Percentiles rank a stretch among this genome's conserved stretches.
These are phyloP conservation scores for Ptychoptera albimana DNA, from an alignment of 2,888 invertebrate genomes.

Conservation along the genomic window DNA sequence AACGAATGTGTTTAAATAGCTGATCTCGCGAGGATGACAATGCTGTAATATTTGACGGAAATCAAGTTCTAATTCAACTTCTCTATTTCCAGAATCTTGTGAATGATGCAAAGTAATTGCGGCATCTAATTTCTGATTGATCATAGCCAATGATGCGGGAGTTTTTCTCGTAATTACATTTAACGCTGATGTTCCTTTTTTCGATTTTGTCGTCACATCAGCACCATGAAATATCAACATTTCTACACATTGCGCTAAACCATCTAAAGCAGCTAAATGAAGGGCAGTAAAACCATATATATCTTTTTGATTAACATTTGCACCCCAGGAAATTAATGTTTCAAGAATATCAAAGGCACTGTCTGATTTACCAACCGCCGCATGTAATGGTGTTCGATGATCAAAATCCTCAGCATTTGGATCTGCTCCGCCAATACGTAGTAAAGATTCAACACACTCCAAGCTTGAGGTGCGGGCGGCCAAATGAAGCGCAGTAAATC, in stretches of 20 bases:
- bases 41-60: conserved; percentile 70
- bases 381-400: conserved; percentile 65
- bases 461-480: conserved; percentile 65
- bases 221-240: conserved; percentile 70
- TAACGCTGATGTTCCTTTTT: conserved; percentile 71
- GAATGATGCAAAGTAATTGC: conserved; percentile 65
- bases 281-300: conserved; percentile 74
- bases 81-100: conserved; percentile 58
- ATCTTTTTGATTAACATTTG: conserved; percentile 69
- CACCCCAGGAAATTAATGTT: conserved; percentile 60
- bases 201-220: conserved; percentile 76
- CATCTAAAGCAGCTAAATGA: conserved; percentile 73
- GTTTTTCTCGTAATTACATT: conserved; percentile 76
- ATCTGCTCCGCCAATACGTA: conserved; percentile 58
- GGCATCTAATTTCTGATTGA: conserved; percentile 64
- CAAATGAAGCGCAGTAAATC: conserved; percentile 72
- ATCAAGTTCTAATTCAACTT: conserved; percentile 67
- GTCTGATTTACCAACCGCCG: conserved; percentile 70
- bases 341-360: conserved; percentile 68
- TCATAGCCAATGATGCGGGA: conserved; percentile 68
- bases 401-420: conserved; percentile 68
- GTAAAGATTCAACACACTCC: conserved; percentile 63
- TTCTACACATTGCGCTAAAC: conserved; percentile 70
- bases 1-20: conserved; percentile 72
- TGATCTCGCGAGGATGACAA: conserved; percentile 69